Evolutionary conservation across 1,140 invertebrate species (phyloP).

Genomic region (Drosophila prosaltans): DNA sequence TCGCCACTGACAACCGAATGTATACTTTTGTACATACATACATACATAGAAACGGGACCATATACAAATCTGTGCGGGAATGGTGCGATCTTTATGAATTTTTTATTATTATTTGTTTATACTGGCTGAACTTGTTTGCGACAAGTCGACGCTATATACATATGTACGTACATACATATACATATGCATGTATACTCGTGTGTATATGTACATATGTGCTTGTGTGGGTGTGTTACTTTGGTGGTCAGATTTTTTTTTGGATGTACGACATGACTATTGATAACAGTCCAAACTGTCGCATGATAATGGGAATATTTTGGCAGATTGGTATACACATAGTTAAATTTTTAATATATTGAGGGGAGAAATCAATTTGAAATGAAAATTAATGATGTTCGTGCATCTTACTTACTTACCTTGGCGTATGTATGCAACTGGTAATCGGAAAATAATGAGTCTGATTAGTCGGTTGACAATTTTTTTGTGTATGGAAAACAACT

Average conservation of each 20-base stretch:
- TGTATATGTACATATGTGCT: not conserved
- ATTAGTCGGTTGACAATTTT: not conserved
- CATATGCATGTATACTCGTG: slow-evolving; percentile 17
- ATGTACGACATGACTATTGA: not conserved
- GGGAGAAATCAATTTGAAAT: not conserved
- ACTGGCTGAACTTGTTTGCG: slow-evolving; percentile 8
- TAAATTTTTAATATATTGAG: not conserved
- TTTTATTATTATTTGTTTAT: slow-evolving; percentile 62
- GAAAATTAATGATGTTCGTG: not conserved
- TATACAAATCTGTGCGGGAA: slow-evolving; percentile 59
- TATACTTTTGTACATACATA: slow-evolving; percentile 25
- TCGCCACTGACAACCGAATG: slow-evolving; percentile 56
- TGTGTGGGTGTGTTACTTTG: not conserved
- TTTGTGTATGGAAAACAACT: not conserved
- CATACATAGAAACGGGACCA: slow-evolving; percentile 26
- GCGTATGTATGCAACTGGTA: too few species aligned
- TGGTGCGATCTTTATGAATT: slow-evolving; percentile 41
- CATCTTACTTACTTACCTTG: too few species aligned
- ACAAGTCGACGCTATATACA: not conserved
- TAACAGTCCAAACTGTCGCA: not conserved
- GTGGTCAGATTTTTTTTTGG: not conserved
- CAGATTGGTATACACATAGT: too few species aligned
- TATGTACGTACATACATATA: not conserved
- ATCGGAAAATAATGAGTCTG: not conserved
- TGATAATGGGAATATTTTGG: not conserved